Evolutionary conservation across 1,140 invertebrate species (phyloP).

Genomic region (Mercenaria mercenaria): DNA sequence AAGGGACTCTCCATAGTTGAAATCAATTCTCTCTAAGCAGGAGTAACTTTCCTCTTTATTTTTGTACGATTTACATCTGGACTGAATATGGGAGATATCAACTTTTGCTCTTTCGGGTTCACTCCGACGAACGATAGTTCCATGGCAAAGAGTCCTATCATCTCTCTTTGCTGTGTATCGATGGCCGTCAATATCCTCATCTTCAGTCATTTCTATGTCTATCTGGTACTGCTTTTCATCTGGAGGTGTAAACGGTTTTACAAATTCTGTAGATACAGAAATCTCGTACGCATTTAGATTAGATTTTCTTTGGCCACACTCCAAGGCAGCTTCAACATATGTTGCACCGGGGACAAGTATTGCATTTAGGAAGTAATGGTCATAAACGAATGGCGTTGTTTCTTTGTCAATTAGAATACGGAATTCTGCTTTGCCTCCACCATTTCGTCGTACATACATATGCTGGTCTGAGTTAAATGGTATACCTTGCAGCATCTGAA

Average conservation of each 20-base stretch:
- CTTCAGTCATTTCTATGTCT: neutral
- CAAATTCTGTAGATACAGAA: slow-evolving; percentile 38
- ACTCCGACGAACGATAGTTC: neutral
- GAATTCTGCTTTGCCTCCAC: slow-evolving; percentile 20
- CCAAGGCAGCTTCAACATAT: slow-evolving; percentile 66
- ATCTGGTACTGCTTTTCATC: slow-evolving; percentile 52
- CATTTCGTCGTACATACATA: slow-evolving; percentile 37
- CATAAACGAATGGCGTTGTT: slow-evolving; percentile 64
- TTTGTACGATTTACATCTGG: slow-evolving; percentile 65
- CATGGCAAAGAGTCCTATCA: neutral
- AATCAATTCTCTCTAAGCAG: slow-evolving; percentile 69
- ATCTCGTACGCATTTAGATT: slow-evolving; percentile 15
- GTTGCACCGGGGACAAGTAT: slow-evolving; percentile 69
- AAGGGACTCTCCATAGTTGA: slow-evolving; percentile 72
- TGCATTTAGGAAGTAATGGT: slow-evolving; percentile 62
- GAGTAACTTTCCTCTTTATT: slow-evolving; percentile 70
- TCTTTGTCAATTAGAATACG: slow-evolving; percentile 45
- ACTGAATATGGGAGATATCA: slow-evolving; percentile 63
- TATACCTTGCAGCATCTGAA: slow-evolving; percentile 41
- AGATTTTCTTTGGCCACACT: slow-evolving; percentile 25
- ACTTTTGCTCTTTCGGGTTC: neutral
- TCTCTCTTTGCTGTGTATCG: neutral
- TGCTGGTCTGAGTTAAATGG: neutral
- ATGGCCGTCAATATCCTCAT: neutral
- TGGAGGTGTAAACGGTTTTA: slow-evolving; percentile 43